A percentile compares a stretch with the other conserved stretches of the same genome.
Conservation (phyloP, 1,140 invertebrate species). For the Zaprionus camerounensis region DNA sequence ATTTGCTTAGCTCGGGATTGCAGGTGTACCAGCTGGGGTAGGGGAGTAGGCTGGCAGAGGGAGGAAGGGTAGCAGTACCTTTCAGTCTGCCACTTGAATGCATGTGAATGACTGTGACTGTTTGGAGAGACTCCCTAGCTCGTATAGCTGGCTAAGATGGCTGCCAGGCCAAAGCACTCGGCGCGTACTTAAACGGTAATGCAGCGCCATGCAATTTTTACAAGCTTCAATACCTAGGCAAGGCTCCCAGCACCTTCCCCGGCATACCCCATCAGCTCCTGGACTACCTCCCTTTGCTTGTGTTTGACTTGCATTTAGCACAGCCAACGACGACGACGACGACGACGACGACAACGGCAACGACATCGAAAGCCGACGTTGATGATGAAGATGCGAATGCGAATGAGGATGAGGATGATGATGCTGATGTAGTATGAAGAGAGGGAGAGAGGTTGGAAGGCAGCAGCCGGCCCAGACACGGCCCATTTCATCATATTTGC, state of each 20-base stretch:
- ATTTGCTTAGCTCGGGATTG: conserved; percentile 44
- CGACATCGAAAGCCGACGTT: conserved; percentile 17
- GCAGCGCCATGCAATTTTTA: conserved; percentile 81
- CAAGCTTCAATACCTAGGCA: conserved; percentile 80
- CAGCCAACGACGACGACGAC: conserved; percentile 55
- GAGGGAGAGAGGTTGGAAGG: not conserved
- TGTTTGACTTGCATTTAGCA: conserved; percentile 81
- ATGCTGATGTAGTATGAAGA: conserved; percentile 11
- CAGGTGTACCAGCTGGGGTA: not conserved
- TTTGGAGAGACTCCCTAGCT: conserved; percentile 55
- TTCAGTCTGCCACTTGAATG: conserved; percentile 62
- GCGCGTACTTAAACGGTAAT: conserved; percentile 68
- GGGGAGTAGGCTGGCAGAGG: not conserved
- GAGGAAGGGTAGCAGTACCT: not conserved
- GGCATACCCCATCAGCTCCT: not conserved
- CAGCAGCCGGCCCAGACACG: not conserved
- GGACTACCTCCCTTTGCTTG: conserved; percentile 46
- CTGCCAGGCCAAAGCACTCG: conserved; percentile 48
- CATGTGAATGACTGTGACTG: conserved; percentile 71
- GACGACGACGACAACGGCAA: no score
- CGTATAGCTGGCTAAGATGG: conserved; percentile 64
- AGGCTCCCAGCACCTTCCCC: not conserved
- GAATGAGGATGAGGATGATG: conserved; percentile 6
- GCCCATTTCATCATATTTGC: conserved; percentile 24
- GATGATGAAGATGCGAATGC: conserved; percentile 23